Evolutionary conservation across 2,888 invertebrate species (phyloP).

Genomic region (Kuschelorhynchus macadamiae): DNA sequence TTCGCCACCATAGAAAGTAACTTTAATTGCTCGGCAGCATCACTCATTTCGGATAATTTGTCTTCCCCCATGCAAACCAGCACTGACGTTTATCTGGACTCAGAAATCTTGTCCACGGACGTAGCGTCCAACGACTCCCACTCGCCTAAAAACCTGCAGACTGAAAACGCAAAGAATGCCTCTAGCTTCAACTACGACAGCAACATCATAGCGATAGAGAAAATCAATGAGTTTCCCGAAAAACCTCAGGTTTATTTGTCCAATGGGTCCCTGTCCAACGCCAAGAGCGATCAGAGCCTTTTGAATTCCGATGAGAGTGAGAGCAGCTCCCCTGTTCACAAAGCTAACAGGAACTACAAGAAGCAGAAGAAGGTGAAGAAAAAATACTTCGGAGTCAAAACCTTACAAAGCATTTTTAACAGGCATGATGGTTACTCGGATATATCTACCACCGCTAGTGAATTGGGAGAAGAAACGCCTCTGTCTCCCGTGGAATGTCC

Average conservation of each 20-base stretch:
- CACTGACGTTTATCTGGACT: slow-evolving; percentile 68
- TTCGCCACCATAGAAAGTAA: slow-evolving; percentile 60
- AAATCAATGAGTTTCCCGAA: slow-evolving; percentile 29
- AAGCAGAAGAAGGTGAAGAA: slow-evolving; percentile 68
- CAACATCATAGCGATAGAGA: slow-evolving; percentile 40
- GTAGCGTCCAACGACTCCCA: slow-evolving; percentile 68
- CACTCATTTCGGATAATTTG: slow-evolving; percentile 68
- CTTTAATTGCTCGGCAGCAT: slow-evolving; percentile 68
- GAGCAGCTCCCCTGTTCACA: slow-evolving; percentile 73
- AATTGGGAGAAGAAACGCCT: slow-evolving; percentile 60
- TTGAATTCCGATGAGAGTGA: slow-evolving; percentile 66
- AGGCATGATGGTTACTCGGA: slow-evolving; percentile 68
- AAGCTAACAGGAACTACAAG: slow-evolving; percentile 66
- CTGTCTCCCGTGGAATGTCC: slow-evolving; percentile 31
- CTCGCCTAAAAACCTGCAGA: slow-evolving; percentile 65
- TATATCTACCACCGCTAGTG: slow-evolving; percentile 67
- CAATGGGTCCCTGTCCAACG: slow-evolving; percentile 65
- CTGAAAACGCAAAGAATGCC: slow-evolving; percentile 40
- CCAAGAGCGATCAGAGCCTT: slow-evolving; percentile 68
- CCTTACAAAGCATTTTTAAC: slow-evolving; percentile 68
- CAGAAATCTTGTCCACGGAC: slow-evolving; percentile 67
- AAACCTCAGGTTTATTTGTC: slow-evolving; percentile 57
- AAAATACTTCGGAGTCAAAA: slow-evolving; percentile 71
- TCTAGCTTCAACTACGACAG: slow-evolving; percentile 52
- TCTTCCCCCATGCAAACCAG: slow-evolving; percentile 71